Evolutionary conservation across 2,113 vertebrate genomes (phyloP).

Genomic region (Lipophrys pholis): DNA sequence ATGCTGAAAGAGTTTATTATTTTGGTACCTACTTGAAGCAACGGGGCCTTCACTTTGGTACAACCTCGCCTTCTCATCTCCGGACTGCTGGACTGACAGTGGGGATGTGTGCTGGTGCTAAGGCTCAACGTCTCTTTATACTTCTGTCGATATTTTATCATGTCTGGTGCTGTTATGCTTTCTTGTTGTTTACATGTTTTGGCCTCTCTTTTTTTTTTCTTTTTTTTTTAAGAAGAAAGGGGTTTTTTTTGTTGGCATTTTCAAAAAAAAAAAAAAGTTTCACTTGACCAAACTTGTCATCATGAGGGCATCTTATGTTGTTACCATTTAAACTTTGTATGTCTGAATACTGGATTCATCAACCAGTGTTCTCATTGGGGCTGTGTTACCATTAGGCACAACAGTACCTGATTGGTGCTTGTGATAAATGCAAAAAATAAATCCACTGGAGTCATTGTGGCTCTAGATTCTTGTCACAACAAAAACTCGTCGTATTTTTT

Average conservation of each 20-base stretch:
- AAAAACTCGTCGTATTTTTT: neutral
- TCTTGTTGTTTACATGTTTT: slow-evolving; percentile 80
- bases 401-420: slow-evolving; percentile 37
- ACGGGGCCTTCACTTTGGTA: slow-evolving; percentile 71
- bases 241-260: slow-evolving; percentile 14
- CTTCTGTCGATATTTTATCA: slow-evolving; percentile 76
- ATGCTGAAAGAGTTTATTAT: slow-evolving; percentile 55
- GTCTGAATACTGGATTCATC: slow-evolving; percentile 52
- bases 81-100: slow-evolving; percentile 56
- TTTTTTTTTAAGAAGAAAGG: slow-evolving; percentile 50
- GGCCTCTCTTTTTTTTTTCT: slow-evolving; percentile 55
- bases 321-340: slow-evolving; percentile 58
- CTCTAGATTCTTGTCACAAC: slow-evolving; percentile 39
- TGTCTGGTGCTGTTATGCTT: slow-evolving; percentile 84
- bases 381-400: slow-evolving; percentile 54
- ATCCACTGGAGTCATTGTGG: slow-evolving; percentile 58
- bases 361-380: slow-evolving; percentile 50
- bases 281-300: slow-evolving; percentile 65
- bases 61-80: slow-evolving; percentile 76
- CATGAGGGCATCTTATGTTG: slow-evolving; percentile 55
- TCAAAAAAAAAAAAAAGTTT: slow-evolving; percentile 57
- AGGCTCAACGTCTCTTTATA: slow-evolving; percentile 69
- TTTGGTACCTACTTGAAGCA: slow-evolving; percentile 71
- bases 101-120: slow-evolving; percentile 80
- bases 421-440: slow-evolving; percentile 68